Evolutionary conservation across 1,140 invertebrate species (phyloP).

Genomic region (Psix sp.): DNA sequence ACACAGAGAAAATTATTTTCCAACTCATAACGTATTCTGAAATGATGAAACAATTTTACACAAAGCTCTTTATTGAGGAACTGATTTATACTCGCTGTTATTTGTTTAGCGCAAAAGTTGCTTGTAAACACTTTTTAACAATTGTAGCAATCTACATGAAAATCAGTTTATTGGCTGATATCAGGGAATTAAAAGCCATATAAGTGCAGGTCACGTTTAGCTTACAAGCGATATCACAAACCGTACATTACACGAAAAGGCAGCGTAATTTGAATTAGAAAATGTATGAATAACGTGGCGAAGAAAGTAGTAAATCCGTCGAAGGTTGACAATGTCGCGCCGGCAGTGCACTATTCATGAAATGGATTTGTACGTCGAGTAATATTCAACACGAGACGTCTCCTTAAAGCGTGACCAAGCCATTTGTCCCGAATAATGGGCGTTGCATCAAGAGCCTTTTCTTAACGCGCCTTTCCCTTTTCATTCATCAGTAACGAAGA

Average conservation of each 20-base stretch:
- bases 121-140: too few relatives aligned
- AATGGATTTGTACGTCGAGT: constrained; percentile 44
- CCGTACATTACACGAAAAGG: constrained; percentile 20
- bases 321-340: constrained; percentile 27
- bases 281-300: constrained; percentile 15
- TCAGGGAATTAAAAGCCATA: background rate
- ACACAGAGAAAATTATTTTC: too few relatives aligned
- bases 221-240: constrained; percentile 8
- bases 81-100: too few relatives aligned
- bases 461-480: constrained; percentile 37
- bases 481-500: constrained; percentile 45
- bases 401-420: constrained; percentile 56
- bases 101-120: too few relatives aligned
- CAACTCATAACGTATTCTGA: too few relatives aligned
- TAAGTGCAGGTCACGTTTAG: constrained; percentile 6
- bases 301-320: constrained; percentile 30
- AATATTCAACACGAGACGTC: constrained; percentile 49
- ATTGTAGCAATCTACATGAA: too few relatives aligned
- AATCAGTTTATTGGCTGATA: too few relatives aligned
- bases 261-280: constrained; percentile 35
- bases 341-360: constrained; percentile 33
- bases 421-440: constrained; percentile 56
- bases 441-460: constrained; percentile 52
- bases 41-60: too few relatives aligned
- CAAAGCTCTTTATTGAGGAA: too few relatives aligned